phyloP scores from a whole-genome alignment of 2,113 vertebrate species.

The Lucifuga dentata region DNA sequence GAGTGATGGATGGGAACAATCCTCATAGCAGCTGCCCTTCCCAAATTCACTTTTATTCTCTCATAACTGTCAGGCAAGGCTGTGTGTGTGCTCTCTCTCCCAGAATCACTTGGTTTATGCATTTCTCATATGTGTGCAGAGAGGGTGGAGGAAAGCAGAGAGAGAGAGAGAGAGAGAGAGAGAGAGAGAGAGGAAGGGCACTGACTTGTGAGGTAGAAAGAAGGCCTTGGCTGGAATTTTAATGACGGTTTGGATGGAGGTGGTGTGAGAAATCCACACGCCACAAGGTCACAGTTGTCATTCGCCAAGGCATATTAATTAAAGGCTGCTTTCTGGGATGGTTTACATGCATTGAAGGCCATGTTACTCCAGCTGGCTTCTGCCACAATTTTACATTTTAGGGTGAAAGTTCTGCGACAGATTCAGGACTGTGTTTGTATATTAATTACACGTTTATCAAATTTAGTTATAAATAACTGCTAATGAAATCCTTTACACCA shows the following conservation, averaged over 20 bases:
- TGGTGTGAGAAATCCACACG: constrained; percentile 37
- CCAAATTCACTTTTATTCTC: constrained; percentile 56
- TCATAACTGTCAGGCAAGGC: constrained; percentile 32
- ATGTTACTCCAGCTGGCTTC: constrained; percentile 28
- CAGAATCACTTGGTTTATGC: constrained; percentile 50
- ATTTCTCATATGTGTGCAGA: constrained; percentile 40
- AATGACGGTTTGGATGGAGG: constrained; percentile 42
- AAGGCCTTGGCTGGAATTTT: constrained; percentile 57
- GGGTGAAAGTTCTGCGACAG: constrained; percentile 20
- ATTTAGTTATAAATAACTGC: too few relatives aligned
- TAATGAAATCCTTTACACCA: too few relatives aligned
- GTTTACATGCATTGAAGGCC: constrained; percentile 59
- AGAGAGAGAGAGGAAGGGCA: constrained; percentile 6
- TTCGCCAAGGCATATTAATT: constrained; percentile 68
- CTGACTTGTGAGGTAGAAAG: constrained; percentile 20
- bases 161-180: neutral
- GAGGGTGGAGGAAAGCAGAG: constrained; percentile 32
- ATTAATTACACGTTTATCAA: neutral
- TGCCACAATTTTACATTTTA: constrained; percentile 25
- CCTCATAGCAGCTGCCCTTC: constrained; percentile 20
- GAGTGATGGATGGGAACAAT: constrained; percentile 3
- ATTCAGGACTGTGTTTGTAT: constrained; percentile 25
- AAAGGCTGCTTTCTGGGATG: constrained; percentile 67
- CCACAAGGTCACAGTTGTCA: constrained; percentile 57
- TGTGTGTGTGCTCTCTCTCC: constrained; percentile 13